These are phyloP conservation scores for Steinernema scapterisci DNA, from an alignment of 2,888 invertebrate genomes.

Conservation along the genomic window DNA sequence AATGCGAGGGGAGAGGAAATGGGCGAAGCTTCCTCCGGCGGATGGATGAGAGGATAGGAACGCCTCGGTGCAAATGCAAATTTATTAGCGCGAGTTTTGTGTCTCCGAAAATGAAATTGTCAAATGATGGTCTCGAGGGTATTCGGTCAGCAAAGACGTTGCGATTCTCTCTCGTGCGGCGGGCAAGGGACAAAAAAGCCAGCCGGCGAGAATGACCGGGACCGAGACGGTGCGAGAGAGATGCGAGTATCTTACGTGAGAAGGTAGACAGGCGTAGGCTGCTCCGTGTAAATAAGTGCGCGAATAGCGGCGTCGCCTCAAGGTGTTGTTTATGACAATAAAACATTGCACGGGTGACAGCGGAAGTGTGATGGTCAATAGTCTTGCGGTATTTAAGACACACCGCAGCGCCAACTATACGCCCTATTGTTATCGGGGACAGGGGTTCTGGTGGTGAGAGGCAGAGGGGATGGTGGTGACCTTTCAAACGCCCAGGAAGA, in stretches of 20 bases:
- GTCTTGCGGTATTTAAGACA: no score
- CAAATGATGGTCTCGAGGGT: slow-evolving; percentile 30
- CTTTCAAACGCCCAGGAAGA: no score
- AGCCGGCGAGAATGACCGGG: background rate
- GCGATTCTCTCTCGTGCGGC: background rate
- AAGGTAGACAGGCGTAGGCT: background rate
- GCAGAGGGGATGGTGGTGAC: no score
- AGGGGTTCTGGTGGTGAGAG: no score
- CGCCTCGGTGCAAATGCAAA: slow-evolving; percentile 31
- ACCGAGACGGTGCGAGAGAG: background rate
- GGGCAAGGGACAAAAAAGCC: background rate
- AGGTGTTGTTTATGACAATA: slow-evolving; percentile 13
- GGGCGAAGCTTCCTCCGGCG: background rate
- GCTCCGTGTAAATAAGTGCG: background rate
- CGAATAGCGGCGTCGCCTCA: slow-evolving; percentile 11
- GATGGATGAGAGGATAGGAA: slow-evolving; percentile 1
- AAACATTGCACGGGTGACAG: background rate
- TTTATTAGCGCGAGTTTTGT: slow-evolving; percentile 27
- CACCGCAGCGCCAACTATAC: no score
- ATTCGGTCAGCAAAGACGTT: slow-evolving; percentile 13
- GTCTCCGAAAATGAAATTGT: slow-evolving; percentile 30
- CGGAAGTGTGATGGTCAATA: no score
- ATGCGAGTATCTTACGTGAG: background rate
- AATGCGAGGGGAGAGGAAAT: slow-evolving; percentile 16
- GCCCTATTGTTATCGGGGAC: no score